phyloP scores from a whole-genome alignment of 1,140 invertebrate species.

The Acromyrmex echinatior region DNA sequence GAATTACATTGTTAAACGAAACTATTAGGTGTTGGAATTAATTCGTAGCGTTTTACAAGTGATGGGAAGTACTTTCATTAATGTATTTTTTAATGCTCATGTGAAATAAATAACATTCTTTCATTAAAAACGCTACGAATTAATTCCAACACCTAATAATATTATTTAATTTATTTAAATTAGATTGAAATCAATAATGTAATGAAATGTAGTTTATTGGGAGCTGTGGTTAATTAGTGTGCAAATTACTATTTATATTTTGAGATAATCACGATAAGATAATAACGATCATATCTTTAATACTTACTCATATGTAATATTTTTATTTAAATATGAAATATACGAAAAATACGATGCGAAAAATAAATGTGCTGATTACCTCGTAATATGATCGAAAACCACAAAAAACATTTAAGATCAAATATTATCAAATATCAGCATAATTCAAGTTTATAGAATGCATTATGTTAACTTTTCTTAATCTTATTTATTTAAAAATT shows the following conservation, averaged over 20 bases:
- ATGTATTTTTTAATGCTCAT: too few relatives aligned
- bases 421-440: conserved; percentile 6
- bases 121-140: too few relatives aligned
- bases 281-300: not conserved
- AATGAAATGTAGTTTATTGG: not conserved
- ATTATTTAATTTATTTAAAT: conserved; percentile 20
- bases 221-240: not conserved
- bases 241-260: not conserved
- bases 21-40: too few relatives aligned
- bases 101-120: too few relatives aligned
- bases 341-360: not conserved
- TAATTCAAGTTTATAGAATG: not conserved
- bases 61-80: too few relatives aligned
- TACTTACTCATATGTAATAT: not conserved
- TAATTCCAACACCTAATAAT: too few relatives aligned
- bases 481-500: not conserved
- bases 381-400: not conserved
- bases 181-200: not conserved
- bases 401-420: not conserved
- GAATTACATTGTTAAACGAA: not conserved
- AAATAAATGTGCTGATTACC: not conserved
- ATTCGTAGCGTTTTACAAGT: too few relatives aligned
- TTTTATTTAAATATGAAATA: not conserved
- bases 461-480: not conserved
- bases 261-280: not conserved